Evolutionary conservation across 2,888 invertebrate species (phyloP), one percentile per base, ranked within the genome.

Genomic region (Drosophila rubida): DNA sequence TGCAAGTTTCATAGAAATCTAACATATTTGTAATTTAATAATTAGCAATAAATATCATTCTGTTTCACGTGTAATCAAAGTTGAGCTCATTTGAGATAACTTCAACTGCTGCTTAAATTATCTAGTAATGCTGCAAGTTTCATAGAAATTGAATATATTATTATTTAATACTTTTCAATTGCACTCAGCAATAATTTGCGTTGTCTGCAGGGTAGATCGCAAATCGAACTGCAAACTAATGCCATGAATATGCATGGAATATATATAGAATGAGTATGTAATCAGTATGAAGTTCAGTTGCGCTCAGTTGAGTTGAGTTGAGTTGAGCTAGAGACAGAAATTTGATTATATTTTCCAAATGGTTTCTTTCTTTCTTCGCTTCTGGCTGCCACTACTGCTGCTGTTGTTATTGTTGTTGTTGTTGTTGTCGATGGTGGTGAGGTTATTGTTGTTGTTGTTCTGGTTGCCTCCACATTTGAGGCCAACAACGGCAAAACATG

Each of bases 341-440:
- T 80, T 78, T 77, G 78, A 78, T 80, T 78, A 80, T 77, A 69
- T 78, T 77, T 80, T 75, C 69, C 80, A 74, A 78, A 77, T 77
- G 70, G 74, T 74, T 67, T 69, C 70, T 65, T 68, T 61, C 48
- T 50, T 39, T 41, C 57, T 45, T 41, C 46, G 6, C 14, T 16
- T 14, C 35, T n/a, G 54, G 39, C 32, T 50, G 61, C 51, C 14
- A 14, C n/a, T 58, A n/a, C 51, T 35, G 22, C 22, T 49, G 23
- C 8, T 30, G 9, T 8, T 51, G 27, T 19, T 32, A 32, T 13
- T 45, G 45, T 23, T 59, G 39, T 13, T 48, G 41, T 1, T 42
- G 13, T 4, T 27, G 48, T 13, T 59, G 48, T 13, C 53, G 50
- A 4, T n/a, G n/a, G n/a, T n/a, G n/a, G n/a, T n/a, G n/a, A n/a